Base-by-base conservation (phyloP, 2,797 vertebrate species). In the Phyllotis vaccarum region DNA sequence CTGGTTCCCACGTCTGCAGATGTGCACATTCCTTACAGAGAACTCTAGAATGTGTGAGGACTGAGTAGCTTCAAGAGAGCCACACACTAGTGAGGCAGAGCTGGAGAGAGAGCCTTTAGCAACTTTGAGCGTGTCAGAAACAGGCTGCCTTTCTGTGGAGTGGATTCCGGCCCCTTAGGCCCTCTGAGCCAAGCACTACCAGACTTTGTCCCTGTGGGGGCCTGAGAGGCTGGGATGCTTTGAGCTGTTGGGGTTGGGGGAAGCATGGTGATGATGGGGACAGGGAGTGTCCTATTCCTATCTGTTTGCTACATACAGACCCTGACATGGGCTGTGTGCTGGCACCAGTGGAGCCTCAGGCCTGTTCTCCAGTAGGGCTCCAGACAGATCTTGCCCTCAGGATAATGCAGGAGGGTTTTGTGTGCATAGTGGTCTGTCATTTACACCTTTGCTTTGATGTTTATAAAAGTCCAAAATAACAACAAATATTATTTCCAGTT, bases 381-480 rank as follows among this genome's bases (percentile, higher is more conserved):
- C 0, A 24, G 27, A 4, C 9, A 56, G 19, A 12, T 2, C 5
- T 1, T 6, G 0, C 37, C 54, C 8, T 52, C 29, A 3, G 34
- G 31, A 19, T 13, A 1, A 0, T 14, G 43, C 13, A 13, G 66
- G 46, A 40, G 5, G 54, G 6, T 56, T 17, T 60, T 46, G 5
- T 52, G 17, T 37, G 4, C 5, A 0, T 24, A 22, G 62, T 2
- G 3, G 0, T 13, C 40, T 43, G 6, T 85, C 17, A 16, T 19
- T 16, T 22, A 54, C 3, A 22, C 0, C 1, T 21, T 54, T 49
- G 64, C 40, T 90, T 62, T n/a, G 0, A 0, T 43, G 43, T 80
- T 91, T 29, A n/a, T 54, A 19, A 68, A 43, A n/a, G 40, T 86
- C 34, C n/a, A 70, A 43, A 78, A 49, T 56, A 52, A 75, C 7